A percentile compares a stretch with the other conserved stretches of the same genome.
Conservation (phyloP, 2,797 vertebrate species). For the Falco peregrinus region DNA sequence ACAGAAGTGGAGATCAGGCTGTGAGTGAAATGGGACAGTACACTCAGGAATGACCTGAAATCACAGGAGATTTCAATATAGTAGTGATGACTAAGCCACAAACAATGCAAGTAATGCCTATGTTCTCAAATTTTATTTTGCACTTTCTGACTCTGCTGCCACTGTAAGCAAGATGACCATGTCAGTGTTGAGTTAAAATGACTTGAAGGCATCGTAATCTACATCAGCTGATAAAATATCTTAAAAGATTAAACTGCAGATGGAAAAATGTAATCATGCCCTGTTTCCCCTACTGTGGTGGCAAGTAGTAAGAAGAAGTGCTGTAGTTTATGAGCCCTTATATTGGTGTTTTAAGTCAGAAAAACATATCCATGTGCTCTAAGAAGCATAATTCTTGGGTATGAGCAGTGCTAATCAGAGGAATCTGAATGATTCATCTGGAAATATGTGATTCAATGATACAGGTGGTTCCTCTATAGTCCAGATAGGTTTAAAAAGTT, state of each 20-base stretch:
- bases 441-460: background rate
- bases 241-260: background rate
- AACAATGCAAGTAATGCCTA: background rate
- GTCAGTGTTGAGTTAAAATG: background rate
- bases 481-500: background rate
- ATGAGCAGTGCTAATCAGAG: background rate
- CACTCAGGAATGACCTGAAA: background rate
- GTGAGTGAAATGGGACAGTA: background rate
- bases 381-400: background rate
- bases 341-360: background rate
- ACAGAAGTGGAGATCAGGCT: background rate
- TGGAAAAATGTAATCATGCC: background rate
- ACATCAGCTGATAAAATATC: background rate
- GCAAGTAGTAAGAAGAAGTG: background rate
- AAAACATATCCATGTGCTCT: background rate
- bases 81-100: background rate
- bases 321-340: background rate
- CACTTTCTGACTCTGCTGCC: background rate
- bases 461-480: background rate
- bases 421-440: background rate
- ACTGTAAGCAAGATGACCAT: background rate
- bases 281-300: background rate
- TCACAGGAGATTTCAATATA: background rate
- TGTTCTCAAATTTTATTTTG: background rate
- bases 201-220: background rate